Evolutionary conservation across 2,113 vertebrate species (phyloP), one percentile per base, ranked within the genome.

Genomic region (Lonchura striata): DNA sequence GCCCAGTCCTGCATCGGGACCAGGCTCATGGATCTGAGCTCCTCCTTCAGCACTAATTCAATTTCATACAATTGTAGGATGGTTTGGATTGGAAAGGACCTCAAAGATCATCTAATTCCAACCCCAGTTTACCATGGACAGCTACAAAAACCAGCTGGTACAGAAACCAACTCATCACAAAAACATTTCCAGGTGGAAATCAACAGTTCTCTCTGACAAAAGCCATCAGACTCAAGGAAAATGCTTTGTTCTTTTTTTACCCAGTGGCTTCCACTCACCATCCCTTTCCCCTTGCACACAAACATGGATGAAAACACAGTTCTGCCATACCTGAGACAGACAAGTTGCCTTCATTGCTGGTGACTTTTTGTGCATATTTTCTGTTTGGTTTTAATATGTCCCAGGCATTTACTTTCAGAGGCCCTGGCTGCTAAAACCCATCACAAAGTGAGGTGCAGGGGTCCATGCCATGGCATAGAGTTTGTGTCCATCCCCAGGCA

Each of bases 211-310:
- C 10, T 49, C 42, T 50, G 24, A 42, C 11, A 24, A 79, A 66
- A 59, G 5, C 0, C 4, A 47, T 13, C 19, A 49, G 44, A 82
- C 50, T 47, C 0, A 0, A 87, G 41, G 35, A 14, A n/a, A 47
- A 46, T 3, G 0, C 22, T 47, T 52, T 61, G 23, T 15, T 68
- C 31, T 65, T 9, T 59, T 63, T 53, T 41, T 28, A 37, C 37
- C 63, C 56, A 42, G 54, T 57, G 21, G 3, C 27, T 79, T 80
- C 61, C 91, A 50, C 60, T 65, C 75, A 75, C 28, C 64, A 10
- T 37, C 42, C n/a, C 28, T 59, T 94, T 46, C 89, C 74, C 12
- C 6, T 57, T 63, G 84, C 65, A 70, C 50, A 28, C 7, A 82
- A 64, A 70, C 41, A 25, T 3, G 12, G 44, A 68, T 50, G 60